Conservation (phyloP, 2,113 vertebrate genomes). For the Catharus minimus region DNA sequence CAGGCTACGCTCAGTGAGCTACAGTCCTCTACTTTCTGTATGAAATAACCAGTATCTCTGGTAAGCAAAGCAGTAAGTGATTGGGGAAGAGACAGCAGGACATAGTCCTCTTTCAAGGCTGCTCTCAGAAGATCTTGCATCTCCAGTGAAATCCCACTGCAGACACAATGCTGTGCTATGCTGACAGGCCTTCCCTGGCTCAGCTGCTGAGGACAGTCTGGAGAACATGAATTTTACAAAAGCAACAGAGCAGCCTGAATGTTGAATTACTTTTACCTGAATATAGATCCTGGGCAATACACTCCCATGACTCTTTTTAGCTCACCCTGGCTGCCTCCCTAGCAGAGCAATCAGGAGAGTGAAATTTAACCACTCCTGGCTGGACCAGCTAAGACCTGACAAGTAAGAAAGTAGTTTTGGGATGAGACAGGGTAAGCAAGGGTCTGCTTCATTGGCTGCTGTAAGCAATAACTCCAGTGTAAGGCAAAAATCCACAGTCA, state of each 20-base stretch:
- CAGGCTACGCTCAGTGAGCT: background rate
- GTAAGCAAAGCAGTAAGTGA: background rate
- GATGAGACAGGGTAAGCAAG: background rate
- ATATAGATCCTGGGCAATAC: background rate
- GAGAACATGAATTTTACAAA: background rate
- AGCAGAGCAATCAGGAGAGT: background rate
- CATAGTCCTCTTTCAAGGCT: background rate
- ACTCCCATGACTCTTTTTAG: background rate
- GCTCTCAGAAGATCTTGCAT: background rate
- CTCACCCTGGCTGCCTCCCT: background rate
- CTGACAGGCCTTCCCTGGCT: background rate
- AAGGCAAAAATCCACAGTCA: background rate
- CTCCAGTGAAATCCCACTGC: background rate
- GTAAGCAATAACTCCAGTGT: background rate
- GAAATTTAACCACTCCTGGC: background rate
- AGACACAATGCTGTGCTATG: background rate
- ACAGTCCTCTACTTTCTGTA: background rate
- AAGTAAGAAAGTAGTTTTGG: background rate
- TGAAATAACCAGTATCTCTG: background rate
- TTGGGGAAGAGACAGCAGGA: background rate
- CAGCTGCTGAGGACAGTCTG: background rate
- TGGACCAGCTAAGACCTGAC: background rate
- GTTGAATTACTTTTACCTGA: background rate
- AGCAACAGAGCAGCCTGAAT: background rate
- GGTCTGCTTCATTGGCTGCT: background rate